A percentile compares a stretch with the other conserved stretches of the same genome.
Conservation (phyloP, 1,140 invertebrate genomes). For the Neodiprion lecontei region DNA sequence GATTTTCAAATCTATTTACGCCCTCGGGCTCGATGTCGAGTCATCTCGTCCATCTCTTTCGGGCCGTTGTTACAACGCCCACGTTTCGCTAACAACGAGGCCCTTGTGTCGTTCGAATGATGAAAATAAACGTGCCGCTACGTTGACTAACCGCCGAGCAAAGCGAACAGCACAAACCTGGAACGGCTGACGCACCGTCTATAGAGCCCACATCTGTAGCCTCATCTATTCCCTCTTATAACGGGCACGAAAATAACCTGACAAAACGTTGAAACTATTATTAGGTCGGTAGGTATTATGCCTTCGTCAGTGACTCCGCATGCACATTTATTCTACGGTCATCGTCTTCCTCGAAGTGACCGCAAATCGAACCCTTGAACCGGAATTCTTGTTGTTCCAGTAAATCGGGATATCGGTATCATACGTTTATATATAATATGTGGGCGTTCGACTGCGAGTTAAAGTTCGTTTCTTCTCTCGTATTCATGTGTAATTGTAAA, state of each 20-base stretch:
- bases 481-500: too few species aligned
- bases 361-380: too few species aligned
- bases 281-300: not conserved
- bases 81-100: not conserved
- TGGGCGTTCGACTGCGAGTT: too few species aligned
- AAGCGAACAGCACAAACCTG: not conserved
- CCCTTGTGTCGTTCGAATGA: not conserved
- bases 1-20: too few species aligned
- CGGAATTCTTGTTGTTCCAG: too few species aligned
- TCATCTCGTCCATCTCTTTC: too few species aligned
- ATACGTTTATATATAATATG: too few species aligned
- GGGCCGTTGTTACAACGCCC: slow-evolving; percentile 17
- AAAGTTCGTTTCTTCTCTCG: too few species aligned
- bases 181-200: slow-evolving; percentile 10
- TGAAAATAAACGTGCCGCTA: slow-evolving; percentile 10
- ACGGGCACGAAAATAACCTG: not conserved
- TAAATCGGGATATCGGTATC: too few species aligned
- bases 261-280: slow-evolving; percentile 6
- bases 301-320: not conserved
- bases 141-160: slow-evolving; percentile 7
- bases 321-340: too few species aligned
- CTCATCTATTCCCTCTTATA: not conserved
- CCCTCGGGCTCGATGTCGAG: too few species aligned
- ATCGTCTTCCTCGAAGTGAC: too few species aligned
- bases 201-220: not conserved